Evolutionary conservation across 1,140 invertebrate genomes (phyloP), one percentile per base, ranked within the genome.

Genomic region (Drosophila bocki): DNA sequence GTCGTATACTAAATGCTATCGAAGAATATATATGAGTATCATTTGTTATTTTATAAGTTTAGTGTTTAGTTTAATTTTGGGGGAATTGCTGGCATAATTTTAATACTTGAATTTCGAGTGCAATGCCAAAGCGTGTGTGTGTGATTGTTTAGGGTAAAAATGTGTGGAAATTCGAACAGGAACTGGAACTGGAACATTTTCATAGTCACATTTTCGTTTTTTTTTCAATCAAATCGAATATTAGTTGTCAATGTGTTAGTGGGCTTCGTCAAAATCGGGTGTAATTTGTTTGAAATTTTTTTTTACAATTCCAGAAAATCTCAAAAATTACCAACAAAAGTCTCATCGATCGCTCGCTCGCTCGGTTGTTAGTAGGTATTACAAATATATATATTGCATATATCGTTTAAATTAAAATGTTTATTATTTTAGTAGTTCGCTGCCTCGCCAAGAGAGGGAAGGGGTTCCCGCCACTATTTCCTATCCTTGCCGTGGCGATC

Each of bases 21-120:
- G 58, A 84, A 88, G 72, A 87, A 87, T 87, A 87, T 87, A 72
- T 91, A 91, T 91, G 88, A 91, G 88, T 85, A 91, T 91, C 88
- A 91, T 91, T 91, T 91, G 86, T 91, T 91, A 91, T 91, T 90
- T 74, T 59, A 68, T 77, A 68, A 81, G 48, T 78, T 86, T 86
- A 85, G 74, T 60, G 41, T 86, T 71, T 59, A 56, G 47, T 70
- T 47, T 39, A 47, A 42, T 53, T 76, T 76, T 70, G 57, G 53
- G 75, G 69, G 32, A 41, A 35, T 48, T 48, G 68, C 45, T 82
- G 78, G 82, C 79, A 86, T 82, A 75, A 54, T 47, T 82, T 75
- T 82, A 86, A 86, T 87, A 86, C 82, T 86, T 86, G 75, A 75
- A 86, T 86, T 86, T 82, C 17, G 78, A 78, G 63, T 67, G 54